Conservation (phyloP, 2,113 vertebrate species). For the Lipotes vexillifer region DNA sequence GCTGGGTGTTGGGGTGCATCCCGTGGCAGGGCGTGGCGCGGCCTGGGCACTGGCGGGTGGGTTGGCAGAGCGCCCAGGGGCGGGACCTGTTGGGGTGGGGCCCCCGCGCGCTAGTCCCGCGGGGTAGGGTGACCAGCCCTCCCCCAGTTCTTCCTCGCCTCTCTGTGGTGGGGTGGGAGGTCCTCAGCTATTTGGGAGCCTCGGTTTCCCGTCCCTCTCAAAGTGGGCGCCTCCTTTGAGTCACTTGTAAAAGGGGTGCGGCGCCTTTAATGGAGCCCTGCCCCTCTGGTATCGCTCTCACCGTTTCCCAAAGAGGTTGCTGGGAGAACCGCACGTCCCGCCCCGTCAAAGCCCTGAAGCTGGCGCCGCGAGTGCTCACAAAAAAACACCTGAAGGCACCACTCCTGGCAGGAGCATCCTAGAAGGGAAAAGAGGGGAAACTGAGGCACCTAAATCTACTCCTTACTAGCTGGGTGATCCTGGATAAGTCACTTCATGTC, state of each 20-base stretch:
- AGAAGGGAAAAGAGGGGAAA: not conserved
- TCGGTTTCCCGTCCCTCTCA: not conserved
- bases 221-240: conserved; percentile 20
- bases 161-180: not conserved
- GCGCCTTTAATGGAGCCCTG: conserved; percentile 55
- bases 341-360: not conserved
- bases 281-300: not conserved
- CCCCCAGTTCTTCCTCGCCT: conserved; percentile 1
- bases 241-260: conserved; percentile 31
- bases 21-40: conserved; percentile 49
- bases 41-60: conserved; percentile 20
- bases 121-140: not conserved
- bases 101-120: not conserved
- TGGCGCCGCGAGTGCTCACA: not conserved
- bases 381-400: conserved; percentile 32
- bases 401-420: not conserved
- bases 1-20: not conserved
- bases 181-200: not conserved
- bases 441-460: not conserved
- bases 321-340: not conserved
- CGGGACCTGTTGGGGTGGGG: conserved; percentile 47
- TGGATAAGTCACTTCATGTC: not conserved
- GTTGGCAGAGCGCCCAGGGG: conserved; percentile 47
- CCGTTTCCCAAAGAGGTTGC: conserved; percentile 37
- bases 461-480: not conserved